Conservation (phyloP, 1,140 invertebrate genomes). For the Ectropis grisescens region DNA sequence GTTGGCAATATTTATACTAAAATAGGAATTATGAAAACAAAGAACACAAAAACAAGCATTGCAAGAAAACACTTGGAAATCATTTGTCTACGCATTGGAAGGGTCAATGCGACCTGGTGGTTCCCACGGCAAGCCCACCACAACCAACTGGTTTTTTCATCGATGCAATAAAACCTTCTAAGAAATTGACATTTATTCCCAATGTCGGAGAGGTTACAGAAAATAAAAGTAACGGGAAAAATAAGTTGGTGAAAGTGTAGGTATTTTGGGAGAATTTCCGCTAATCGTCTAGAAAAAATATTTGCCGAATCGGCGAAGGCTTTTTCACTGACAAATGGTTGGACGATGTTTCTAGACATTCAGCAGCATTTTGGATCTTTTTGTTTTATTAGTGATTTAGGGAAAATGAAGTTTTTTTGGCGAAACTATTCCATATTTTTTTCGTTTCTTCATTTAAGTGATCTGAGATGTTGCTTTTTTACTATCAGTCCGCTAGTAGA, state of each 20-base stretch:
- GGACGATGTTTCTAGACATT: slow-evolving; percentile 55
- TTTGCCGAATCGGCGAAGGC: slow-evolving; percentile 49
- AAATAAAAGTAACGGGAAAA: too few relatives aligned
- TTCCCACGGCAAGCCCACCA: slow-evolving; percentile 56
- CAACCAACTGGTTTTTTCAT: slow-evolving; percentile 4
- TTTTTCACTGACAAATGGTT: slow-evolving; percentile 58
- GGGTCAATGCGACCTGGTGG: slow-evolving; percentile 53
- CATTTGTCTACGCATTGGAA: slow-evolving; percentile 64
- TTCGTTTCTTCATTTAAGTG: too few relatives aligned
- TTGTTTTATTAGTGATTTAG: slow-evolving; percentile 56
- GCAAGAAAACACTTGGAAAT: slow-evolving; percentile 24
- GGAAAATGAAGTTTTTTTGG: too few relatives aligned
- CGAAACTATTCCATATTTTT: too few relatives aligned
- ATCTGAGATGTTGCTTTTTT: too few relatives aligned
- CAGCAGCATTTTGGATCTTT: slow-evolving; percentile 34
- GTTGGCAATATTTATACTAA: too few relatives aligned
- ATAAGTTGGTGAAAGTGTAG: too few relatives aligned
- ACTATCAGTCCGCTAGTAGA: too few relatives aligned
- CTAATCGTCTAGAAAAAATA: slow-evolving; percentile 67
- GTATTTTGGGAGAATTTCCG: slow-evolving; percentile 52
- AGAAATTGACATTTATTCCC: too few relatives aligned
- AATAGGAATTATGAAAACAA: too few relatives aligned
- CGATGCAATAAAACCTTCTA: too few relatives aligned
- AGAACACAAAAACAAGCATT: slow-evolving; percentile 2
- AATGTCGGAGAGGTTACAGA: too few relatives aligned